Evolutionary conservation across 2,888 invertebrate species (phyloP), one percentile per base, ranked within the genome.

Genomic region (Ypsolopha sequella): DNA sequence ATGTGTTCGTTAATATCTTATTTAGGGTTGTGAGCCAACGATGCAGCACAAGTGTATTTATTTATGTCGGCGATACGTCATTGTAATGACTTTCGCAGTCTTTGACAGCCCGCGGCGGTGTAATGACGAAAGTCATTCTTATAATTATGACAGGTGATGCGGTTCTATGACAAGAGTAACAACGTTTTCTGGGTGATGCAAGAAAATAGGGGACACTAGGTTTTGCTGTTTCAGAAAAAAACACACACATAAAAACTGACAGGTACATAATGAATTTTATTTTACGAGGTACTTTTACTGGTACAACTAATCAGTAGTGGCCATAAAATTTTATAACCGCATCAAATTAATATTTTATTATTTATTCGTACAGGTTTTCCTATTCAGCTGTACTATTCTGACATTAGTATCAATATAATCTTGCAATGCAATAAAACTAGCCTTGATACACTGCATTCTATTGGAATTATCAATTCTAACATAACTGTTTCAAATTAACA

Each of bases 401-500:
- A 24, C 4, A 24, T 24, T 24, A 24, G 2, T 24, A 24, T 39
- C 39, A 39, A n/a, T n/a, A n/a, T n/a, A 39, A 39, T 39, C n/a
- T 9, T n/a, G 39, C 44, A 43, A 51, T 46, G 46, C 46, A n/a
- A 47, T 11, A 39, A 36, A n/a, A 51, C 24, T 9, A 47, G 47
- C 36, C 51, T 13, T 24, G 24, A 24, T 24, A 24, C 24, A 24
- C 24, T 24, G 24, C 24, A 24, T 24, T 24, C 9, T 33, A 45
- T 45, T 13, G 6, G 14, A 52, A 52, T 52, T 54, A 52, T 52
- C 36, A 34, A 50, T 50, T 41, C 41, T 33, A n/a, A n/a, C 11
- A 41, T 70, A 73, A 73, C 71, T 68, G 68, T 68, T 60, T 59
- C 64, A 65, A 68, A 79, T 79, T 75, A 75, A 67, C 69, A 73